phyloP scores from a whole-genome alignment of 2,888 invertebrate species.

The Trilocha varians region DNA sequence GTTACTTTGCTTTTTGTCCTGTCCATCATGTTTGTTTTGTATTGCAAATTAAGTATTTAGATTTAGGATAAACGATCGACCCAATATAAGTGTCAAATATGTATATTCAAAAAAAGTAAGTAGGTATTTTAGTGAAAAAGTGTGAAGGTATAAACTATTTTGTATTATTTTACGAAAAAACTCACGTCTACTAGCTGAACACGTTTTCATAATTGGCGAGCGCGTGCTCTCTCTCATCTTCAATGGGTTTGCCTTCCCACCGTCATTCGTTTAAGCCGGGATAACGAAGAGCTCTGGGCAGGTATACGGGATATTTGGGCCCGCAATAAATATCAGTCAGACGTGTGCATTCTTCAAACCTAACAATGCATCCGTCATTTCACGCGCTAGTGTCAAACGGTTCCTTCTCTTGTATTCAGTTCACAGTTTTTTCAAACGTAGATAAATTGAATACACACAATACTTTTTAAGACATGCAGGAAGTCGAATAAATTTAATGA shows the following conservation, averaged over 20 bases:
- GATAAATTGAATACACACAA: no score
- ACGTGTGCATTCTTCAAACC: slow-evolving; percentile 22
- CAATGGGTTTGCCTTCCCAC: slow-evolving; percentile 39
- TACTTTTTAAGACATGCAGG: no score
- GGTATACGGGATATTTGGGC: slow-evolving; percentile 38
- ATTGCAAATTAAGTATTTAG: no score
- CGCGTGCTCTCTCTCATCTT: slow-evolving; percentile 28
- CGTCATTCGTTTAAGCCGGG: slow-evolving; percentile 31
- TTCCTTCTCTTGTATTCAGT: slow-evolving; percentile 18
- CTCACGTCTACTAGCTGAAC: not conserved
- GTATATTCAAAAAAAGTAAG: no score
- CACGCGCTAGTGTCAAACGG: slow-evolving; percentile 36
- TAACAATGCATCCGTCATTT: slow-evolving; percentile 32
- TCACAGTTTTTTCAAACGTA: not conserved
- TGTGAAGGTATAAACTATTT: no score
- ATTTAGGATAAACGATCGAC: no score
- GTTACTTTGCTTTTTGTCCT: no score
- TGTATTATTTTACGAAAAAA: not conserved
- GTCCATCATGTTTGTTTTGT: no score
- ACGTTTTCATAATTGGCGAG: slow-evolving; percentile 10
- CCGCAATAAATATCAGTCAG: slow-evolving; percentile 30
- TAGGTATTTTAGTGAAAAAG: no score
- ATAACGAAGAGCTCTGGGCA: slow-evolving; percentile 33
- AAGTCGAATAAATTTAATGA: no score
- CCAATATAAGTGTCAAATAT: no score